Conservation (phyloP, 1,140 invertebrate species). For the Tenebrio molitor region DNA sequence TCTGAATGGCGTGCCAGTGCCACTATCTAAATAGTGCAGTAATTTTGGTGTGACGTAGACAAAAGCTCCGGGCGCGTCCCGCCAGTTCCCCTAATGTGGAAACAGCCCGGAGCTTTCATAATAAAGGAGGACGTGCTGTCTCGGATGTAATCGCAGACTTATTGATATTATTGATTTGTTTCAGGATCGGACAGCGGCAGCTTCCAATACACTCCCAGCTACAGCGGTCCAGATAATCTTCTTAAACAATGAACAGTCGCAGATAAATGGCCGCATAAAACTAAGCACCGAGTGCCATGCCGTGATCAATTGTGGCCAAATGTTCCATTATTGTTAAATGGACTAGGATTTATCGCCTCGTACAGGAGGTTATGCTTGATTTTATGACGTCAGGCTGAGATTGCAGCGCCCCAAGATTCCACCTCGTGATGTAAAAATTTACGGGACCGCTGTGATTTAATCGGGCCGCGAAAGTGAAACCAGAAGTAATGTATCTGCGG, state of each 20-base stretch:
- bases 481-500: slow-evolving; percentile 42
- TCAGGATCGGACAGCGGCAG: slow-evolving; percentile 41
- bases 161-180: slow-evolving; percentile 53
- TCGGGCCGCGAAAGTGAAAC: slow-evolving; percentile 50
- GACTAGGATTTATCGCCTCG: slow-evolving; percentile 18
- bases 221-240: slow-evolving; percentile 40
- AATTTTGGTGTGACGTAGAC: background rate
- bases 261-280: slow-evolving; percentile 42
- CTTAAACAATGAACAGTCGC: slow-evolving; percentile 39
- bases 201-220: slow-evolving; percentile 42
- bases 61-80: background rate
- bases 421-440: slow-evolving; percentile 40
- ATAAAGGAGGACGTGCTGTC: slow-evolving; percentile 41
- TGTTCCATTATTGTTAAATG: slow-evolving; percentile 42
- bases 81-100: background rate
- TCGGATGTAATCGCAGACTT: slow-evolving; percentile 41
- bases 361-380: slow-evolving; percentile 10
- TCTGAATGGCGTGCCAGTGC: background rate
- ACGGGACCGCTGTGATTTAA: slow-evolving; percentile 42
- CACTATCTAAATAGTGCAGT: background rate
- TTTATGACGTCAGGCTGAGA: background rate
- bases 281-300: slow-evolving; percentile 39
- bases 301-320: slow-evolving; percentile 43
- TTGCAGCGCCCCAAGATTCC: background rate
- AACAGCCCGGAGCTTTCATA: slow-evolving; percentile 42